These are phyloP conservation scores for Urophycis tenuis DNA, from an alignment of 2,797 vertebrate genomes.

Conservation along the genomic window DNA sequence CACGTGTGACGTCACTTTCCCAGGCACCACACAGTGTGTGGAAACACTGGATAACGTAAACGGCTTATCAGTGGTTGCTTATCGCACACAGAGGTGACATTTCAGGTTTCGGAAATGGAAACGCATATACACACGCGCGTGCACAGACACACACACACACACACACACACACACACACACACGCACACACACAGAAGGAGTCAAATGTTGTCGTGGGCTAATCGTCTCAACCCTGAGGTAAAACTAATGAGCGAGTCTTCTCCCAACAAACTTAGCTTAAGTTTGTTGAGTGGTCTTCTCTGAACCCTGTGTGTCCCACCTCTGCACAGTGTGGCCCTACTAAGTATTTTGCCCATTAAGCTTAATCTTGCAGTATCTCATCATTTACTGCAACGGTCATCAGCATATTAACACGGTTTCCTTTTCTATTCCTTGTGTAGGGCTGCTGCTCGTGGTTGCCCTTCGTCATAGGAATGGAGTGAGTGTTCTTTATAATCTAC, in stretches of 20 bases:
- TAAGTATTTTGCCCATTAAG: neutral
- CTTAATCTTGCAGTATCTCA: neutral
- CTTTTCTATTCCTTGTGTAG: constrained; percentile 55
- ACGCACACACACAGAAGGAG: too few species aligned
- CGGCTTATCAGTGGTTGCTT: neutral
- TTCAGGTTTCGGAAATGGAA: neutral
- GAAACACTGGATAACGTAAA: neutral
- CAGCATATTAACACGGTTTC: neutral
- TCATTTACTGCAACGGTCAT: neutral
- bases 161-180: too few species aligned
- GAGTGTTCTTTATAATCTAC: neutral
- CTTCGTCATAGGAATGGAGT: constrained; percentile 66
- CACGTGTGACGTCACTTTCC: neutral
- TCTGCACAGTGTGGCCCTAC: neutral
- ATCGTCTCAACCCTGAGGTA: neutral
- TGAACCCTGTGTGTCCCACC: neutral
- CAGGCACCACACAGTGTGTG: neutral
- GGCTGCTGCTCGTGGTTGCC: constrained; percentile 86
- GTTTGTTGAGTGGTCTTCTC: neutral
- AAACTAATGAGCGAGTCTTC: neutral
- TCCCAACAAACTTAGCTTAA: too few species aligned
- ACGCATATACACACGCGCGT: too few species aligned
- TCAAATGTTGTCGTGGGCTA: neutral
- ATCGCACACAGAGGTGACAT: neutral
- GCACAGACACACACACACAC: too few species aligned